Conservation (phyloP, 2,797 vertebrate genomes). For the Gadopsis bispinosus region DNA sequence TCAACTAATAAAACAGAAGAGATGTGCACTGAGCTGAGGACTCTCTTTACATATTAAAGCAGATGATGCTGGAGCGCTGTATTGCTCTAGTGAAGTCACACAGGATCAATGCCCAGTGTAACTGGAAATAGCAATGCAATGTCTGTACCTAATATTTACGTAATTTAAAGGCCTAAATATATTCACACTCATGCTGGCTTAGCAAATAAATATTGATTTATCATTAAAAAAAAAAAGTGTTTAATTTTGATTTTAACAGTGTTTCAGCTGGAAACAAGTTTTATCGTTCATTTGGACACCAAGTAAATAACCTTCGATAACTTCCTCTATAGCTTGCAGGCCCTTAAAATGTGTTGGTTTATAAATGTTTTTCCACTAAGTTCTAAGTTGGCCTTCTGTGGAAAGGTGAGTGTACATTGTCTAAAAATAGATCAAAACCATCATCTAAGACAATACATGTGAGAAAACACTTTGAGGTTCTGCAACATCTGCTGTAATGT, state of each 20-base stretch:
- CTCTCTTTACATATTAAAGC: background rate
- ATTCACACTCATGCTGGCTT: background rate
- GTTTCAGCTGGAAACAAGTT: background rate
- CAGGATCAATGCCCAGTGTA: slow-evolving; percentile 3
- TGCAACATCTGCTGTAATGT: slow-evolving; percentile 18
- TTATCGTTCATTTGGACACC: background rate
- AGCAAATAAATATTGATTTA: background rate
- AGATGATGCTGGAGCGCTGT: background rate
- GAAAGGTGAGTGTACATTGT: background rate
- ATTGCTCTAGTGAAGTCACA: background rate
- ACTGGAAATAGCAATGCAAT: background rate
- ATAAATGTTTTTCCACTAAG: slow-evolving; percentile 13
- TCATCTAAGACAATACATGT: slow-evolving; percentile 14
- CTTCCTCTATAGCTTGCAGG: background rate
- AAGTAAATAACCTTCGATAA: background rate
- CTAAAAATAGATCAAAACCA: slow-evolving; percentile 21
- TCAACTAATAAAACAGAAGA: background rate
- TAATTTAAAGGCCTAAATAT: background rate
- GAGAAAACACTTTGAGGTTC: background rate
- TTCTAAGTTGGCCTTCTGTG: background rate
- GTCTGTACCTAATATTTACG: background rate
- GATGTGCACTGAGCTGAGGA: background rate
- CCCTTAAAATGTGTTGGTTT: slow-evolving; percentile 4
- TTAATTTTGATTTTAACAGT: background rate
- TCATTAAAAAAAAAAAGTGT: slow-evolving; percentile 6